Conservation (phyloP, 2,113 vertebrate species). For the Hippocampus comes region DNA sequence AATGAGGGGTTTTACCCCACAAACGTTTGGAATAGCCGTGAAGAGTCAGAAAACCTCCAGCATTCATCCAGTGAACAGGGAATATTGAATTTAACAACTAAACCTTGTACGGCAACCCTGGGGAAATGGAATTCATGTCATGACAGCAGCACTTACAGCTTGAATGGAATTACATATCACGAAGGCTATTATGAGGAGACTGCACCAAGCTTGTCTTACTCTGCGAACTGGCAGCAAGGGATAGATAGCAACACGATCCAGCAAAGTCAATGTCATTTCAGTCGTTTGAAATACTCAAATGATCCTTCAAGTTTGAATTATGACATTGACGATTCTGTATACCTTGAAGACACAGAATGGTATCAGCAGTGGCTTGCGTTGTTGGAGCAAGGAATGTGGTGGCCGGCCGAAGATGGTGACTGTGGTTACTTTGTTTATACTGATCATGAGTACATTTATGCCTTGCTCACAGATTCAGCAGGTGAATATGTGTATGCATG, state of each 20-base stretch:
- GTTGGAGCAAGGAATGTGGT: slow-evolving; percentile 91
- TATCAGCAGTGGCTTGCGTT: slow-evolving; percentile 88
- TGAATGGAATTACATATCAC: slow-evolving; percentile 77
- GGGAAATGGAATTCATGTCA: slow-evolving; percentile 60
- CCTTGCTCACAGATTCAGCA: slow-evolving; percentile 85
- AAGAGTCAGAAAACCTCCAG: slow-evolving; percentile 43
- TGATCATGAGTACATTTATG: slow-evolving; percentile 89
- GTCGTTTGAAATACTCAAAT: slow-evolving; percentile 68
- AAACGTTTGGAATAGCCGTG: slow-evolving; percentile 62
- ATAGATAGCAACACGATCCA: slow-evolving; percentile 66
- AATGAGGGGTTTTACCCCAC: slow-evolving; percentile 33
- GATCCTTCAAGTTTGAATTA: slow-evolving; percentile 63
- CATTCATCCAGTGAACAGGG: slow-evolving; percentile 44
- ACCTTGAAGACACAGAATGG: slow-evolving; percentile 78
- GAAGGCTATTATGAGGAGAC: slow-evolving; percentile 78
- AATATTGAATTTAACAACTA: slow-evolving; percentile 70
- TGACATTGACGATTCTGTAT: slow-evolving; percentile 70
- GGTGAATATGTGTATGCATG: slow-evolving; percentile 88
- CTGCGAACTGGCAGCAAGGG: slow-evolving; percentile 68
- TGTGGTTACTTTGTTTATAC: slow-evolving; percentile 94
- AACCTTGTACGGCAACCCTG: slow-evolving; percentile 47
- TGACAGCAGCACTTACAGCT: slow-evolving; percentile 72
- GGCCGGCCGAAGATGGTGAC: slow-evolving; percentile 87
- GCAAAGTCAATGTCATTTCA: slow-evolving; percentile 47
- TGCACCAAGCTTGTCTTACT: slow-evolving; percentile 71